Base-by-base conservation (phyloP, 1,140 invertebrate species). In the Argopecten irradians region DNA sequence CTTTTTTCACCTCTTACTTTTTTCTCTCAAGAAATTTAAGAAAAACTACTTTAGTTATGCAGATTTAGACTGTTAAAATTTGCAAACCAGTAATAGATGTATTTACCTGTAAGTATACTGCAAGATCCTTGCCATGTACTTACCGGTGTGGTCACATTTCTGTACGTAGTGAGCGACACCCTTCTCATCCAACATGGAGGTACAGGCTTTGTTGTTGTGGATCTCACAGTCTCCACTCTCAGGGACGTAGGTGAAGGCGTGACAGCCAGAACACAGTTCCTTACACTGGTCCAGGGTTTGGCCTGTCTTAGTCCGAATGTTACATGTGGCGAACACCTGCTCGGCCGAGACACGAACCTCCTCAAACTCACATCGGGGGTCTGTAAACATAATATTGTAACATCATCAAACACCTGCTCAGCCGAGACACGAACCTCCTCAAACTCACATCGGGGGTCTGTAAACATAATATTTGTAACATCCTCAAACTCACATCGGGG, bases 91-190 rank as follows among this genome's bases (percentile, higher is more conserved):
- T n/a, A 13, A 55, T 55, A 55, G n/a, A 55, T 55, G n/a, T 55
- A 13, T 16, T 16, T 7, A 84, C n/a, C 28, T 34, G 34, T 33
- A 84, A 3, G 16, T 7, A 3, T 34, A 19, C 34, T 28, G 16
- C 1, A 19, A 84, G 16, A 84, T 84, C 5, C 19, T 32, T 5
- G 34, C 19, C 28, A 16, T 33, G 32, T 84, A 28, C 22, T 71
- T 82, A 85, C 83, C 87, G 19, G 41, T 39, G n/a, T 55, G 35
- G 32, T 84, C 34, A 33, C 87, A 88, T n/a, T 88, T 83, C 35
- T 82, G 43, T 83, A 88, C 43, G 82, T 86, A 90, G 46, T 90
- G 89, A 11, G 83, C 85, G 28, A 86, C 88, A 13, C 89, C 87
- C 11, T 85, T 82, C 22, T 82, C 16, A 71, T 88, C 86, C 82